Evolutionary conservation across 2,888 invertebrate species (phyloP), one percentile per base, ranked within the genome.

Genomic region (Hipparchia sbordonii): DNA sequence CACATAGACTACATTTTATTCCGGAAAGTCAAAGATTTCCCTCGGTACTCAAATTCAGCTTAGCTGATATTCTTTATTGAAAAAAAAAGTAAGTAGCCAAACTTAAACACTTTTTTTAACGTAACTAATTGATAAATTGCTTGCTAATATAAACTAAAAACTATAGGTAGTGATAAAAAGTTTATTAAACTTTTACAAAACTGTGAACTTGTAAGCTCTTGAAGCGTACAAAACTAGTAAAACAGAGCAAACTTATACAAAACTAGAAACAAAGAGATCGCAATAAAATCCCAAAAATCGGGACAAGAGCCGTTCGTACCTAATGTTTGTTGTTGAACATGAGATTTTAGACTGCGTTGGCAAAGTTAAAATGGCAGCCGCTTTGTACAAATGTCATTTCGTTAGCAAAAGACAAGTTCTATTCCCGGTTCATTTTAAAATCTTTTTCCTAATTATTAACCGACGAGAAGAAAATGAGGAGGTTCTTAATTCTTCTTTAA

Each of bases 241-340:
- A 67, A 48, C 57, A n/a, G n/a, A n/a, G n/a, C n/a, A 72, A 74
- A 74, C 74, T 74, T 72, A 72, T 74, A 70, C 72, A 46, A 72
- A 72, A 74, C 69, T 74, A 33, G 67, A 10, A 72, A 72, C 74
- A 72, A 70, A 72, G 72, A 67, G 62, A 67, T 46, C 52, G 69
- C 59, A 52, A 70, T 48, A 74, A 70, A 72, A 72, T 72, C 57
- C 65, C 52, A 33, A 65, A 65, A 65, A 65, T 65, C 33, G 72
- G 70, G 52, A 70, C 72, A 70, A 72, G 72, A 74, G 62, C 52
- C 67, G 62, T 67, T 74, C 62, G 62, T 62, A 67, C 70, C 67
- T 72, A 57, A 67, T 72, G 57, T 67, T 23, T 71, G 61, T 52
- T 61, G 67, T 67, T 59, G 52, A 60, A 67, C 52, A 67, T 13